Evolutionary conservation across 2,797 vertebrate species (phyloP), one percentile per base, ranked within the genome.

Genomic region (Margarornis squamiger): DNA sequence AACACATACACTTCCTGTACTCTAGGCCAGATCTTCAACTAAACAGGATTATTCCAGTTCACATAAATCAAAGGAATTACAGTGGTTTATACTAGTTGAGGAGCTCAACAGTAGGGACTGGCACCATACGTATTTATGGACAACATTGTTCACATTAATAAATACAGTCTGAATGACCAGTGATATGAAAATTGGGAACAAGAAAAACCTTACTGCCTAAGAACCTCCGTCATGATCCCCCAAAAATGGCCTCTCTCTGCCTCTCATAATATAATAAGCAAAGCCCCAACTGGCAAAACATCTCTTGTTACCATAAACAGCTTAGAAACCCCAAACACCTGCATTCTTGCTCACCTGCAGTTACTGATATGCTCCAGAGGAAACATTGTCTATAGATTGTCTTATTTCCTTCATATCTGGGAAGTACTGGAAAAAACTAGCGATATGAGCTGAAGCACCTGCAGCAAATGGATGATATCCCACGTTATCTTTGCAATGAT

Each of bases 1-100:
- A 85, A 79, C 32, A 52, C 16, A 34, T 36, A 23, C 0, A 0
- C 43, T 86, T 86, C 83, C 86, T 76, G 30, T 84, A 27, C 55
- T 49, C 62, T 70, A 52, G 36, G 14, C 39, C 32, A 57, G 48
- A 59, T 41, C 52, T 82, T 74, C 55, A 79, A 23, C 55, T 78
- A 57, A 79, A 52, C 11, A 63, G 45, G 45, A 82, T 85, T 85
- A 72, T 51, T 82, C 43, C 46, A 84, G 59, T 70, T 91, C 23
- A 39, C 12, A 19, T 70, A 79, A 87, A 54, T 79, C 52, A 73
- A 72, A 88, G 45, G n/a, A 83, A 83, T 67, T 61, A 30, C 17
- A 36, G 32, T 3, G 3, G 66, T 80, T 79, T 65, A 43, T 49
- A 49, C 21, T 26, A 45, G n/a, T 27, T 48, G 38, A 76, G 45